Base-by-base conservation (phyloP, 1,140 invertebrate species). In the Drosophila ogumai region DNA sequence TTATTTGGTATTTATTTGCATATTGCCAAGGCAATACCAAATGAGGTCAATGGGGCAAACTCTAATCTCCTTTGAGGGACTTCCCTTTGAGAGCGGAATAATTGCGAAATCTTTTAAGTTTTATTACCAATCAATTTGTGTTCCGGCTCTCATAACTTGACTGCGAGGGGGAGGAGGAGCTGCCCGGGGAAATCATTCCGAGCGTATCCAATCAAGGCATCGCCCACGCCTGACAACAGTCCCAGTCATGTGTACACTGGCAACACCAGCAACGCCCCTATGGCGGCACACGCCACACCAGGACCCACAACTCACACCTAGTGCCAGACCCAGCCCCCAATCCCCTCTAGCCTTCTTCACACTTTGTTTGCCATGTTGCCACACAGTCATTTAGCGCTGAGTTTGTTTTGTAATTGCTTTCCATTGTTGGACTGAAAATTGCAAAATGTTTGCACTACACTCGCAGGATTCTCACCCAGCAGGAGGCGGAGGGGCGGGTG, bases 391-490 rank as follows among this genome's bases (percentile, higher is more conserved):
- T 87, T 79, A 80, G 84, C 79, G 79, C 64, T 50, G 76, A 87
- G 84, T 87, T 87, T 87, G 84, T 88, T 88, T 88, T 87, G 82
- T 87, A 87, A 87, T 87, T 87, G 82, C 82, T 87, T 87, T 87
- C 84, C 80, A 88, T 88, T 87, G 82, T 87, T 88, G 66, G 78
- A 87, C 67, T 82, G 82, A 87, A 87, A 87, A 88, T 87, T 87
- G 84, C 84, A 82, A 87, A 87, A 88, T 87, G 82, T 88, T 82
- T 82, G 67, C 84, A 55, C 66, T 73, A 41, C 64, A 43, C 75
- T 65, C 46, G 31, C 61, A 22, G 52, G 32, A 69, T 43, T 57
- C 57, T 28, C 34, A 36, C 43, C 36, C 60, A 22, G 60, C 32
- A 36, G 49, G 28, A 50, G 28, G 50, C 3, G 10, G 52, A 28